Evolutionary conservation across 2,888 invertebrate species (phyloP).

Genomic region (Melanophora roralis): DNA sequence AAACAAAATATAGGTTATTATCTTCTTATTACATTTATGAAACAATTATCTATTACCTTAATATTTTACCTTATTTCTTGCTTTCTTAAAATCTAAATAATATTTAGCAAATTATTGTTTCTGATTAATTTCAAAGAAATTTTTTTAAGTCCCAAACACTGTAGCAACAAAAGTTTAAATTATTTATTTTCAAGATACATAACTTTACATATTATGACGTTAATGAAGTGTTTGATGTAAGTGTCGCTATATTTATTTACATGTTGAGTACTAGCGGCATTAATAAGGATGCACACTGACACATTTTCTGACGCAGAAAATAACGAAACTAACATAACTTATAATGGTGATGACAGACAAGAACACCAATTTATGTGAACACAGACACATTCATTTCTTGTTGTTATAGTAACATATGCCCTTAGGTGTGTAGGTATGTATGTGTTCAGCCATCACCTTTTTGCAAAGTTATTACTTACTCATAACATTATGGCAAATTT

Average conservation of each 20-base stretch:
- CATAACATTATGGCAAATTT: slow-evolving; percentile 41
- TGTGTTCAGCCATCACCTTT: too few relatives aligned
- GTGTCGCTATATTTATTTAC: slow-evolving; percentile 7
- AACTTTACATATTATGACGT: slow-evolving; percentile 40
- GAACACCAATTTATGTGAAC: background rate
- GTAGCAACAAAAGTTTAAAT: background rate
- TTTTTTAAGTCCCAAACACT: background rate
- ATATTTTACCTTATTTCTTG: too few relatives aligned
- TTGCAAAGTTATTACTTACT: slow-evolving; percentile 1
- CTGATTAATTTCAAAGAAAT: too few relatives aligned
- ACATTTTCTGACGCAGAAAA: background rate
- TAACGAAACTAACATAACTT: background rate
- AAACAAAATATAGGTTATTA: too few relatives aligned
- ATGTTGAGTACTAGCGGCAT: slow-evolving; percentile 2
- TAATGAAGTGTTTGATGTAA: slow-evolving; percentile 50
- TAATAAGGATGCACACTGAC: slow-evolving; percentile 15
- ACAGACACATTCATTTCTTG: slow-evolving; percentile 10
- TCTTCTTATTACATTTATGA: too few relatives aligned
- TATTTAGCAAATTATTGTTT: too few relatives aligned
- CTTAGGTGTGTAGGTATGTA: too few relatives aligned
- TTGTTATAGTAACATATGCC: too few relatives aligned
- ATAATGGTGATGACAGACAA: background rate
- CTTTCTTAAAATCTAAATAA: too few relatives aligned
- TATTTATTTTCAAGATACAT: background rate
- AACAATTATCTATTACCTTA: too few relatives aligned